Evolutionary conservation across 2,888 invertebrate species (phyloP), one percentile per base, ranked within the genome.

Genomic region (Urechis unicinctus): DNA sequence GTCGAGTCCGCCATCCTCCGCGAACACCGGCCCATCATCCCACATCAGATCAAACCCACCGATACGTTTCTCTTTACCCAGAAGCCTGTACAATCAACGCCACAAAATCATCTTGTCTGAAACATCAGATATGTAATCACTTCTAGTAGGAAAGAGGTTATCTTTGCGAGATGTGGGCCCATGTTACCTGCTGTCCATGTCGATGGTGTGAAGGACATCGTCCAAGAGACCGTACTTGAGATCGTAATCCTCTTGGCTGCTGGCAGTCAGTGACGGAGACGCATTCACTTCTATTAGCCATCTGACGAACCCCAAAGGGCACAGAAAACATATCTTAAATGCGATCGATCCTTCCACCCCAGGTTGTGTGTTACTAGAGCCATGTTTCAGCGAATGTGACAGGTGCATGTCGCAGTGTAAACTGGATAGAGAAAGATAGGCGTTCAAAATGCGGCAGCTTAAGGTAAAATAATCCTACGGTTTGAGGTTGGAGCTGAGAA

Each of bases 281-380:
- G 84, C 84, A 70, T 85, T 85, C 51, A 84, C 83, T 73, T 85
- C 83, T 43, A 84, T 74, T 47, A 84, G 67, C 83, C 83, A 83
- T 17, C 81, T 81, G 60, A 36, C 58, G 52, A 17, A 6, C 26
- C 13, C 5, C 13, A 50, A 21, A 43, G 21, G n/a, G 24, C 25
- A 5, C 42, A 21, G 41, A 30, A 24, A 48, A 28, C 17, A 4
- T 24, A 24, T 6, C 4, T 26, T 24, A n/a, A 24, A n/a, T n/a
- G n/a, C n/a, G n/a, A n/a, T n/a, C n/a, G n/a, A n/a, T n/a, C n/a
- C n/a, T n/a, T n/a, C n/a, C n/a, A n/a, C n/a, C n/a, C n/a, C n/a
- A n/a, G n/a, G n/a, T n/a, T n/a, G n/a, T n/a, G n/a, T n/a, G n/a
- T n/a, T n/a, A n/a, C n/a, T n/a, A n/a, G n/a, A n/a, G n/a, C n/a